Base-by-base conservation (phyloP, 2,113 vertebrate genomes). In the Mormyrus lacerda region DNA sequence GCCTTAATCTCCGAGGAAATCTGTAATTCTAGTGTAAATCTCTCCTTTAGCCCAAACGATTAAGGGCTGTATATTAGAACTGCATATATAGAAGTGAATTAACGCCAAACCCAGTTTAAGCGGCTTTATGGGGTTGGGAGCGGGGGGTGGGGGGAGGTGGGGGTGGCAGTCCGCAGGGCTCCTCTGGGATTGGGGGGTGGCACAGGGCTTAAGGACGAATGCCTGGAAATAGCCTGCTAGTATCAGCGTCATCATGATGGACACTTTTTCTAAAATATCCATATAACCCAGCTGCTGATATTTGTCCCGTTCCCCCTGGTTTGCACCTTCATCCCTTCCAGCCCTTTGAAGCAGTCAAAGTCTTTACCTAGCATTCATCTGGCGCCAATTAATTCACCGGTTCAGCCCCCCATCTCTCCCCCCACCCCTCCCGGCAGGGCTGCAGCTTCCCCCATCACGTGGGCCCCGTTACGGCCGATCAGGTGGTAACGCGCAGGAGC, bases 381-480 rank as follows among this genome's bases (percentile, higher is more conserved):
- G 61, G 95, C 42, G 95, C 95, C 96, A 96, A 97, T 97, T 97
- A 97, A 96, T 95, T 97, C 96, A 95, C 93, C 90, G 95, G 95
- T 96, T 96, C 95, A 94, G 96, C 96, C 95, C 94, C 89, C 92
- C 93, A 93, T 94, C 94, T 93, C 94, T 94, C 94, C 95, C 94
- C 95, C 93, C 92, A 93, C 93, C 94, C 94, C 94, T 93, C 95
- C 94, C 93, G 93, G 83, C 39, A 92, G 94, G 96, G 95, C 96
- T 93, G 92, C 94, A 3, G 94, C 94, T 96, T 93, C 8, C 44
- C 10, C 42, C 87, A 19, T 24, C 27, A 2, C 13, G 4, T 24
- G 19, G 95, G 95, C 93, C 95, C 94, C 93, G 96, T 96, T 97
- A 98, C 97, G 97, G 96, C 97, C 96, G 97, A 98, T 99, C 97